Evolutionary conservation across 2,113 vertebrate genomes (phyloP), one percentile per base, ranked within the genome.

Genomic region (Tamias sibiricus): DNA sequence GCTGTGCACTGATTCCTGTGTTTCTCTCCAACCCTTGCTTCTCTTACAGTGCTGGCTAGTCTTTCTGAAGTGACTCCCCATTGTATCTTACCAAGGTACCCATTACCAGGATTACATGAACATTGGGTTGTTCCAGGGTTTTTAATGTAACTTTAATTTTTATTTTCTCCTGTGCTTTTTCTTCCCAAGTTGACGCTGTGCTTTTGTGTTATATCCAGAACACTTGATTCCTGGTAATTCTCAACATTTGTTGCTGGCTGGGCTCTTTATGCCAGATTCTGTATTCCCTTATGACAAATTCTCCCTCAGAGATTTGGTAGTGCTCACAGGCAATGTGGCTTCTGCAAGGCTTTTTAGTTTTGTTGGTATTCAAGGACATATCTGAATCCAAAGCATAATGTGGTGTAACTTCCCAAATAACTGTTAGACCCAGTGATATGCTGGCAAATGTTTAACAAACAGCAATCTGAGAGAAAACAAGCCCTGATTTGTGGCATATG

Each of bases 201-300:
- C 86, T 52, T 96, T 92, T 91, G 91, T 49, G 17, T 62, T 82
- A 77, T 81, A 84, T 72, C 47, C 14, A 68, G 66, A 95, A 89
- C 7, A 28, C 28, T 90, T 47, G 59, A 85, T 54, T 82, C 16
- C 85, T 88, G 49, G 22, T 86, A 44, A 85, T 66, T 94, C 54
- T 82, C 19, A 40, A 35, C 77, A 77, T 85, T 49, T 69, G 11
- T 76, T 76, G 10, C 8, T 32, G n/a, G 44, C 30, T 13, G 1
- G 40, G 49, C 4, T 81, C 19, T 68, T 82, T 62, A 35, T 81
- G 32, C 52, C 49, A 59, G 35, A 28, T 75, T 90, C 57, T 79
- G 9, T 28, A 47, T 6, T 87, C 42, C 26, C 26, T 82, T 87
- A 42, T n/a, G 59, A 84, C n/a, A 35, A 26, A 49, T 30, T 64